A percentile compares a stretch with the other conserved stretches of the same genome.
These are phyloP conservation scores for Drosophila demipolita DNA, from an alignment of 2,888 invertebrate genomes.

Conservation along the genomic window DNA sequence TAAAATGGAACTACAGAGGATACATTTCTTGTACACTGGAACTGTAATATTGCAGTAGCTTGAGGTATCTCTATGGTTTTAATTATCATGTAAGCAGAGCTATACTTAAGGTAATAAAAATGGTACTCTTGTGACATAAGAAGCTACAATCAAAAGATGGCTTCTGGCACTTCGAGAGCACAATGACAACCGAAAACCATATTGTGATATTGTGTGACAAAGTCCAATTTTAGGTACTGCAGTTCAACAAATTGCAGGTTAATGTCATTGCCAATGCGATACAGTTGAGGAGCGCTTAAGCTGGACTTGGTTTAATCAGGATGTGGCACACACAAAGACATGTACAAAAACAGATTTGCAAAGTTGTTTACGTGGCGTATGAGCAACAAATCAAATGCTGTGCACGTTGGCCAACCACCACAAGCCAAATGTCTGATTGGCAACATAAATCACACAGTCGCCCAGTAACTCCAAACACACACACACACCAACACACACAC, in stretches of 20 bases:
- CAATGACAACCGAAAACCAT: conserved; percentile 4
- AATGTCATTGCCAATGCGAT: conserved; percentile 16
- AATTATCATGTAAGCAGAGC: neutral
- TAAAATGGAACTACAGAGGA: neutral
- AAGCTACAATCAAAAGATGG: neutral
- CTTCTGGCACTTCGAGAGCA: neutral
- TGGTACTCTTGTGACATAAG: neutral
- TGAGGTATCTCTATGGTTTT: neutral
- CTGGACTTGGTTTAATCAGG: conserved; percentile 1
- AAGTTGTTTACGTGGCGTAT: conserved; percentile 77
- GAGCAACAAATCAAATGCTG: conserved; percentile 74
- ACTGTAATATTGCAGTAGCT: neutral
- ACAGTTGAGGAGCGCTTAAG: conserved; percentile 18
- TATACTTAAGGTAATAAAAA: neutral
- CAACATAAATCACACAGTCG: conserved; percentile 70
- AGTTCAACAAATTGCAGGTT: conserved; percentile 17
- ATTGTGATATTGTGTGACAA: conserved; percentile 16
- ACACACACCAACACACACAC: conserved; percentile 4
- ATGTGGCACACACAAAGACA: neutral
- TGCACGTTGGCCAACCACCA: conserved; percentile 55
- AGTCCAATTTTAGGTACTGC: conserved; percentile 10
- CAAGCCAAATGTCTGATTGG: conserved; percentile 77
- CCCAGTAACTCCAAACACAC: conserved; percentile 26
- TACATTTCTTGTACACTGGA: neutral
- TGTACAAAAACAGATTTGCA: conserved; percentile 57